Evolutionary conservation across 2,888 invertebrate genomes (phyloP), one percentile per base, ranked within the genome.

Genomic region (Notodonta dromedarius): DNA sequence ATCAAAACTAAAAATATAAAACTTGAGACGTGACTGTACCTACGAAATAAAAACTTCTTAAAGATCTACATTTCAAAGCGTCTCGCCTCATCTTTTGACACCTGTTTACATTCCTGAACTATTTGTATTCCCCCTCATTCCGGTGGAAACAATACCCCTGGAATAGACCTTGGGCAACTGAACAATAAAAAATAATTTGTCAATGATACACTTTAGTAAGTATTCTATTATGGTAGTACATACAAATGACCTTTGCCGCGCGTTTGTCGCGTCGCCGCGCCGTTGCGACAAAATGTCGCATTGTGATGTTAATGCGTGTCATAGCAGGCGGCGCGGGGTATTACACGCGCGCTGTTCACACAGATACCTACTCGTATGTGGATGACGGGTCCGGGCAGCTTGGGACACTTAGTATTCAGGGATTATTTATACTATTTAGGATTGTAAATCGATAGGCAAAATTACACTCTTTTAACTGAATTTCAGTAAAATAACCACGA

Each of bases 271-370:
- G 32, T 32, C 63, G 58, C 46, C 51, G 52, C 63, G 58, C 46
- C 51, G 52, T 59, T 46, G 46, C 40, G 52, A 56, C 55, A 57
- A 62, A 66, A 57, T 58, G 39, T 13, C 52, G 55, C 65, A 72
- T 79, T 79, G 76, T 79, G 56, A 75, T 79, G 77, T n/a, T 62
- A 73, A 77, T 75, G 66, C 74, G 62, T 72, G 75, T 67, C 73
- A 76, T 70, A 75, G 73, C 48, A 42, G 59, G 14, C 9, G 14
- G 50, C 16, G 6, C 16, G 9, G 50, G 6, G 7, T 9, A 16
- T 50, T 50, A 16, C 50, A 50, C 50, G 50, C 7, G 16, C 8
- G 5, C 16, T 50, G 16, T 50, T 50, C 16, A 9, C 16, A 14
- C 7, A 50, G 16, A 50, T 50, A n/a, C n/a, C n/a, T n/a, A n/a